Evolutionary conservation across 2,797 vertebrate species (phyloP), one percentile per base, ranked within the genome.

Genomic region (Ciconia nigra): DNA sequence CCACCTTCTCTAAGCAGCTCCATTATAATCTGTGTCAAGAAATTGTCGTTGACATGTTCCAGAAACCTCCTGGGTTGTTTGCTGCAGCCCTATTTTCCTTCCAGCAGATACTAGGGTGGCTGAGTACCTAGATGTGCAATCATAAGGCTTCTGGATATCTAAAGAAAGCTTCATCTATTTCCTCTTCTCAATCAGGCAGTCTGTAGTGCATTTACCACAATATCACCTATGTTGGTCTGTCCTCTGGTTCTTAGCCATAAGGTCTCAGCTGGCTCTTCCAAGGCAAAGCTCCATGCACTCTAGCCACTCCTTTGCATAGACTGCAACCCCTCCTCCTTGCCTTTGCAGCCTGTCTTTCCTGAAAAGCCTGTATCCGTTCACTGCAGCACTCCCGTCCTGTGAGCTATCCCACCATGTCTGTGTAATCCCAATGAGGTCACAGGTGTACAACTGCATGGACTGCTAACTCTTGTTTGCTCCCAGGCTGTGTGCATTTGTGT

Each of bases 311-410:
- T 86, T 29, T 90, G 57, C 69, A 67, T 10, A 26, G 41, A 59
- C 22, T 29, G 16, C 12, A 90, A 78, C 5, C 54, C 8, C 29
- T 88, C 26, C 80, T 90, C 26, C 57, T 71, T 91, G 69, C 57
- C 41, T 79, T 93, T 29, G 4, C 54, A 91, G 65, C 87, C 69
- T 86, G 93, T 81, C 57, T 91, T 95, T 91, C 94, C 83, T 90
- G 92, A 96, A 96, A 95, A 96, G 72, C 88, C 83, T 93, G 93
- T 87, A 81, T 54, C 72, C 25, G 5, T 35, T 92, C 49, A 29
- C 42, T 69, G 66, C 51, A 89, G 58, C 86, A 82, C 86, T 89
- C 88, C 58, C 11, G 7, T 65, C 46, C 39, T 20, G 3, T 78
- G 72, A 96, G 65, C 61, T 78, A n/a, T 33, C 62, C 77, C 83